These are phyloP conservation scores for Argynnis bischoffii DNA, from an alignment of 2,888 invertebrate species.

Conservation along the genomic window DNA sequence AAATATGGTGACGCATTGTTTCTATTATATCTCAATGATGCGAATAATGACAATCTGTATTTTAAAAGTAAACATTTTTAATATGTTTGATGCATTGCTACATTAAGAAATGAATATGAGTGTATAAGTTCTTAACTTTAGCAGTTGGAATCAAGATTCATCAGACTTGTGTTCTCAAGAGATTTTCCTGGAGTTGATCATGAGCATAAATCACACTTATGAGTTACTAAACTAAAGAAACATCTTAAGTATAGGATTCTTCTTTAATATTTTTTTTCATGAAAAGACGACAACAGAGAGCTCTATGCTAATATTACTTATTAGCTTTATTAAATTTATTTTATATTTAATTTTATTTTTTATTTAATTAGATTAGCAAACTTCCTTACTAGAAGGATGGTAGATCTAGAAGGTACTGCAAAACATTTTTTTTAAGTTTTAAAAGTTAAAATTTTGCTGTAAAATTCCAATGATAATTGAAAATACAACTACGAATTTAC, in stretches of 20 bases:
- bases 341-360: too few species aligned
- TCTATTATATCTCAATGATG: background rate
- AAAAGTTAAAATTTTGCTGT: constrained; percentile 2
- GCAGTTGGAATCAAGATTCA: background rate
- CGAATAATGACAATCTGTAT: too few species aligned
- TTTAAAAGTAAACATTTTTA: too few species aligned
- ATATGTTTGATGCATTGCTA: too few species aligned
- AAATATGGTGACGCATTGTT: background rate
- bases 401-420: too few species aligned
- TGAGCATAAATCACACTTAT: constrained; percentile 9
- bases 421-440: background rate
- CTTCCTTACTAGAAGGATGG: background rate
- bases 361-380: background rate
- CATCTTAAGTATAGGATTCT: too few species aligned
- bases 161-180: background rate
- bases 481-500: constrained; percentile 4
- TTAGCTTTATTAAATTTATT: too few species aligned
- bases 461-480: constrained; percentile 11
- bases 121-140: background rate
- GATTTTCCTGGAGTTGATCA: constrained; percentile 1
- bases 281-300: background rate
- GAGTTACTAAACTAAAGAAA: background rate
- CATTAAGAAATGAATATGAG: too few species aligned
- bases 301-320: background rate
- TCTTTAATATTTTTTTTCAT: too few species aligned